Evolutionary conservation across 2,113 vertebrate species (phyloP).

Genomic region (Ceyx margarethae): DNA sequence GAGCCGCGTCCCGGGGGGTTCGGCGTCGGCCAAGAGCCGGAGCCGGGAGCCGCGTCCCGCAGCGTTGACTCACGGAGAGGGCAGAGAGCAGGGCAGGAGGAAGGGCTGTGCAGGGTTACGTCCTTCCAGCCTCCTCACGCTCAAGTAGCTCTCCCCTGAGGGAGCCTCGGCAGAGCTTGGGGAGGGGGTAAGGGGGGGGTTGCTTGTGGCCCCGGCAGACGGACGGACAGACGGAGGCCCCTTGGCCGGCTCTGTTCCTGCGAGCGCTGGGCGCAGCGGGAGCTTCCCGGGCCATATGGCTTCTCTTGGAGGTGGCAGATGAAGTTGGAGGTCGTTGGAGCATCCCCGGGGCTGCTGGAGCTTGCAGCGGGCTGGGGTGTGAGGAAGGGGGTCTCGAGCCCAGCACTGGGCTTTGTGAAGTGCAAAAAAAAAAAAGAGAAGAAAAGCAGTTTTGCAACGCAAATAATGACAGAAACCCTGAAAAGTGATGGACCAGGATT

Average conservation of each 20-base stretch:
- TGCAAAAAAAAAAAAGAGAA: background rate
- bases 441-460: background rate
- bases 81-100: background rate
- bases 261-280: background rate
- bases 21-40: background rate
- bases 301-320: background rate
- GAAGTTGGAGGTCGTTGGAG: background rate
- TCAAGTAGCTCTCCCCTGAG: background rate
- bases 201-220: background rate
- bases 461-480: background rate
- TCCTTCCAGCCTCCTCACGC: background rate
- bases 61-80: background rate
- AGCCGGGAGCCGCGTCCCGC: background rate
- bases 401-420: background rate
- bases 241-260: background rate
- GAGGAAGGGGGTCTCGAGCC: background rate
- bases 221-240: background rate
- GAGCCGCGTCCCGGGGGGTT: background rate
- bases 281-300: slow-evolving; percentile 35
- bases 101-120: background rate
- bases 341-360: background rate
- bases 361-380: background rate
- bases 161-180: background rate
- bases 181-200: background rate
- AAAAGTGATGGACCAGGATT: background rate